These are phyloP conservation scores for Leptopilina boulardi DNA, from an alignment of 1,140 invertebrate genomes.

Conservation along the genomic window DNA sequence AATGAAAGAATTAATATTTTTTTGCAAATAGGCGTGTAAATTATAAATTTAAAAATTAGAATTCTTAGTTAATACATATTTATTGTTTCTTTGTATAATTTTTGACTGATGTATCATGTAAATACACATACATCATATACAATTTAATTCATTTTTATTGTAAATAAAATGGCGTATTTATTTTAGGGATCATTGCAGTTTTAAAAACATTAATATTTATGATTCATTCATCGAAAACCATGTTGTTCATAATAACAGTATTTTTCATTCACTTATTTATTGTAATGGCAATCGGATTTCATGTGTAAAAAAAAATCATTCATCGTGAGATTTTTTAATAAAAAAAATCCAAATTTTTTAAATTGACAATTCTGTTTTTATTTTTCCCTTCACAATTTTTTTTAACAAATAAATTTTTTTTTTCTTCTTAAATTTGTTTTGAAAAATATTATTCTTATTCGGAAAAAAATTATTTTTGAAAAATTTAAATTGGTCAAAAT, in stretches of 20 bases:
- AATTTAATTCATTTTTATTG: not conserved
- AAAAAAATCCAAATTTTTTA: not conserved
- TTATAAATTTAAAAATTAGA: no score
- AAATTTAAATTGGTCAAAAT: no score
- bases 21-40: no score
- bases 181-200: not conserved
- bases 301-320: not conserved
- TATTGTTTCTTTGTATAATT: not conserved
- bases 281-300: not conserved
- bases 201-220: not conserved
- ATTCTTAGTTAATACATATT: no score
- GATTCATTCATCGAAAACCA: not conserved
- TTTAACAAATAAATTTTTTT: no score
- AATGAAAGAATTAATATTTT: no score
- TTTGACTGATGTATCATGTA: slow-evolving; percentile 9
- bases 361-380: not conserved
- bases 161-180: not conserved
- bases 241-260: not conserved
- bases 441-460: no score
- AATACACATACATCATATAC: not conserved
- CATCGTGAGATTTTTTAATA: not conserved
- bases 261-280: slow-evolving; percentile 17
- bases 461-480: no score
- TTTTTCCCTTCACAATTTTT: no score
- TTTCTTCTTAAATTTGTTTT: no score